Evolutionary conservation across 2,797 vertebrate genomes (phyloP).

Genomic region (Petrocephalus schoutedeni): DNA sequence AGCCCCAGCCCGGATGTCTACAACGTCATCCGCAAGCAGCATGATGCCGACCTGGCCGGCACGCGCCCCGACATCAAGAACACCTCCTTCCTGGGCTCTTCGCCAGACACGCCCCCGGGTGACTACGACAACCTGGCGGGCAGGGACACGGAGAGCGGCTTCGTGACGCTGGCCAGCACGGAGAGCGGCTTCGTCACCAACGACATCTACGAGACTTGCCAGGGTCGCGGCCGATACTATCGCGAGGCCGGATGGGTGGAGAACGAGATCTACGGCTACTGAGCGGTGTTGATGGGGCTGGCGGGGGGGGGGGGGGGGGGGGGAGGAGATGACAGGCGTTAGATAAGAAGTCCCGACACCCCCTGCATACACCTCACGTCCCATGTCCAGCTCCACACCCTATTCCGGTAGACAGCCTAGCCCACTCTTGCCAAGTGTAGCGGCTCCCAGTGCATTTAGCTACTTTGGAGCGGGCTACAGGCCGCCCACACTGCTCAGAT

Average conservation of each 20-base stretch:
- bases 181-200: slow-evolving; percentile 87
- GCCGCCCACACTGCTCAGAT: not conserved
- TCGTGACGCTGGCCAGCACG: slow-evolving; percentile 70
- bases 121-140: slow-evolving; percentile 71
- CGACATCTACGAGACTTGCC: slow-evolving; percentile 82
- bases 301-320: not conserved
- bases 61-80: slow-evolving; percentile 77
- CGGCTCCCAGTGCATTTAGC: not conserved
- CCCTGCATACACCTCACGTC: not conserved
- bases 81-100: slow-evolving; percentile 77
- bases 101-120: slow-evolving; percentile 58
- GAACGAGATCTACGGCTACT: slow-evolving; percentile 72
- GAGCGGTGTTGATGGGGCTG: slow-evolving; percentile 12
- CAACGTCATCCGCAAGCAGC: slow-evolving; percentile 79
- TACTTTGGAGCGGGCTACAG: slow-evolving; percentile 17
- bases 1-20: slow-evolving; percentile 78
- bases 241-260: slow-evolving; percentile 81
- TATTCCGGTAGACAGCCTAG: slow-evolving; percentile 5
- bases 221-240: slow-evolving; percentile 60
- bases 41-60: slow-evolving; percentile 77
- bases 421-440: not conserved
- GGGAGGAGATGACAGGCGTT: slow-evolving; percentile 43
- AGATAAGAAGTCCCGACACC: not conserved
- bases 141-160: slow-evolving; percentile 70
- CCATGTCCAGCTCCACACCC: not conserved